Base-by-base conservation (phyloP, 2,113 vertebrate genomes). In the Trogon surrucura region DNA sequence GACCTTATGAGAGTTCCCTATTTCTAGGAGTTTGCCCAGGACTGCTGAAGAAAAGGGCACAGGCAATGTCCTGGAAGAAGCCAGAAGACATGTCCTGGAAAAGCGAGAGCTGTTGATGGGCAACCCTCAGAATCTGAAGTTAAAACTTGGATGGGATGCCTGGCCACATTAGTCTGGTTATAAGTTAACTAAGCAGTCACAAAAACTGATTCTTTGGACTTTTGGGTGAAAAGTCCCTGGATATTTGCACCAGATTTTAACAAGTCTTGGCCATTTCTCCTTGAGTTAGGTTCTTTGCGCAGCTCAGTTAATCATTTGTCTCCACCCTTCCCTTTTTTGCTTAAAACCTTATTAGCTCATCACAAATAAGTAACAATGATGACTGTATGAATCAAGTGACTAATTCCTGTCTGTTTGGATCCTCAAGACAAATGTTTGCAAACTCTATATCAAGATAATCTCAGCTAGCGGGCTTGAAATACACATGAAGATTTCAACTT, bases 281-380 rank as follows among this genome's bases (percentile, higher is more conserved):
- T 70, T 60, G 0, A 0, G 10, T 66, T 56, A 38, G 45, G 7
- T 80, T 65, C 17, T 74, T 79, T 51, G 11, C 75, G 22, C 36
- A 71, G 7, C 16, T 54, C 19, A 72, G 10, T 75, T 64, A 54
- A 7, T 36, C 1, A 54, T 61, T 88, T 62, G 15, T 56, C 27
- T 38, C 9, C 3, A 10, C 1, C 8, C 3, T 4, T 6, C 5
- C 3, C 4, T 10, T 30, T 38, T 25, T 51, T 36, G 44, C 30
- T 36, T 77, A 72, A 53, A 44, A 32, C 19, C 20, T 71, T 65
- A 45, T 50, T 51, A 75, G 4, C 15, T 53, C 30, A 27, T 80
- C 62, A 58, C 22, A 71, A 74, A 44, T 60, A 80, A 89, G 7
- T 57, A 80, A 45, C 11, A 61, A 51, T 74, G 48, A n/a, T 84